phyloP scores from a whole-genome alignment of 2,888 invertebrate genomes.

The Amitus sp. region DNA sequence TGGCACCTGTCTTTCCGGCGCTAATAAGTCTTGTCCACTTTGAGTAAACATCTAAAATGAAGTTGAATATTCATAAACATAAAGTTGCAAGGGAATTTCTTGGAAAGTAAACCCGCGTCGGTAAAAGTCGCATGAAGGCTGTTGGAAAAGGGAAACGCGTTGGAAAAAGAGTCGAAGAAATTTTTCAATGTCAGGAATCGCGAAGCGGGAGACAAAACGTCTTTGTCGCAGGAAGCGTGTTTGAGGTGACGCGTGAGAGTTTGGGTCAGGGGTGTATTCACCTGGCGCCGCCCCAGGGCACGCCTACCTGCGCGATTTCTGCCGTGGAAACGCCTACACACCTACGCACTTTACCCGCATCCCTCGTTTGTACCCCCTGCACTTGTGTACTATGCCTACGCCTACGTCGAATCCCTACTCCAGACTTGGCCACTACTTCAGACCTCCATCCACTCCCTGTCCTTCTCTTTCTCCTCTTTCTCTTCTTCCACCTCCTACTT shows the following conservation, averaged over 20 bases:
- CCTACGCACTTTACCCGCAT: constrained; percentile 41
- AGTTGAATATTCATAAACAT: no score
- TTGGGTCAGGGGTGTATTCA: constrained; percentile 48
- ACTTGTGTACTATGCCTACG: constrained; percentile 44
- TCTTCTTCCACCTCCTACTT: constrained; percentile 22
- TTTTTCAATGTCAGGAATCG: constrained; percentile 3
- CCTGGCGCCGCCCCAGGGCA: constrained; percentile 64
- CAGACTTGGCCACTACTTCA: constrained; percentile 31
- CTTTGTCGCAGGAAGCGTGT: constrained; percentile 1
- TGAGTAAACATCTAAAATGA: no score
- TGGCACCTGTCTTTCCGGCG: no score
- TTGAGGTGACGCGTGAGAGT: constrained; percentile 16
- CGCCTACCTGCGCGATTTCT: constrained; percentile 63
- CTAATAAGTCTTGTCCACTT: no score
- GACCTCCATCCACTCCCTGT: constrained; percentile 26
- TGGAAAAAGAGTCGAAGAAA: not conserved
- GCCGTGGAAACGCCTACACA: constrained; percentile 59
- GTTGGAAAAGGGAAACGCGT: no score
- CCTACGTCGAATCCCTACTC: constrained; percentile 43
- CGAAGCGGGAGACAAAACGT: not conserved
- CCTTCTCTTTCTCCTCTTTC: constrained; percentile 21
- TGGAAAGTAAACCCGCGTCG: no score
- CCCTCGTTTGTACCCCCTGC: constrained; percentile 11
- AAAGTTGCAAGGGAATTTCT: no score
- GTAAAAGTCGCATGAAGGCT: no score